Base-by-base conservation (phyloP, 2,888 invertebrate genomes). In the Plemyria rubiginata region DNA sequence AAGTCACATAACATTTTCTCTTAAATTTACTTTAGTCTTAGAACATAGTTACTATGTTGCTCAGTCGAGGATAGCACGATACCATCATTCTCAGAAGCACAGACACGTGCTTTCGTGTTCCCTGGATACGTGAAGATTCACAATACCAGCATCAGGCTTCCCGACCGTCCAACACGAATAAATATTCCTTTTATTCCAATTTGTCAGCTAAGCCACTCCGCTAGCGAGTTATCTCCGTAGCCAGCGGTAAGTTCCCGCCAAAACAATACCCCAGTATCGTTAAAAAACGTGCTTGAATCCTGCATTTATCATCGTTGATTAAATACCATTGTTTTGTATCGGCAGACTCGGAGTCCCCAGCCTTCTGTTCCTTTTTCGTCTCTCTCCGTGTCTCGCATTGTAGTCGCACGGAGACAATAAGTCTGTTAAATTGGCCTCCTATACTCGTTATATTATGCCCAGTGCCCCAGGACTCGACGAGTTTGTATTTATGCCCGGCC, bases 261-360 rank as follows among this genome's bases (percentile, higher is more conserved):
- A 90, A 90, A 92, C 92, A 92, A 92, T 92, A 90, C 90, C 78
- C 84, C 88, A 86, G 90, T 89, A 88, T 90, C 87, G 88, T 90
- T 92, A 91, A 92, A 92, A 92, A 92, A 92, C 90, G 90, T 90
- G 88, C 84, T 83, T 89, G 90, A 87, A 91, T 88, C 87, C 92
- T 84, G 88, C 92, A 92, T 92, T 91, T 92, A 92, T 92, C 92
- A 92, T 92, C 90, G 87, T 88, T 92, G 92, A 92, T 92, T 92
- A 92, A 92, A 92, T 92, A 91, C 91, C 92, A 91, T 92, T 92
- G 92, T 92, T 91, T 92, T 90, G 91, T 91, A 90, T 88, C 88
- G 88, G 86, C 84, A 87, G 87, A 82, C 85, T 82, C 82, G 84
- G 87, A 84, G 87, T 86, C 86, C 82, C 88, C 87, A 72, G 65